phyloP scores from a whole-genome alignment of 2,113 vertebrate genomes.

The Heterotis niloticus region DNA sequence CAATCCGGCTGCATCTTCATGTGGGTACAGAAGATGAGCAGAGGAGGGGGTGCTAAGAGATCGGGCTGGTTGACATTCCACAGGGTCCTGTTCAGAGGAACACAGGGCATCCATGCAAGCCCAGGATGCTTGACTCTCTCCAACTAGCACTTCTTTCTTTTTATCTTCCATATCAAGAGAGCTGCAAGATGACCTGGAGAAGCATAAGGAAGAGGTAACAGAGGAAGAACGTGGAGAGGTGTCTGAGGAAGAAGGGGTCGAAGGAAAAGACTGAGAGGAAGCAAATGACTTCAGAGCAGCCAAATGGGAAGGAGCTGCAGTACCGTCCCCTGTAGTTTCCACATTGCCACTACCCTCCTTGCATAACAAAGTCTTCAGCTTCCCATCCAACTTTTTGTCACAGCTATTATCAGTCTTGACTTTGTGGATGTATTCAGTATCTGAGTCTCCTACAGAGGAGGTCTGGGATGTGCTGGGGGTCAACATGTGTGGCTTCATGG shows the following conservation, averaged over 20 bases:
- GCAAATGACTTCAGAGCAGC: conserved; percentile 60
- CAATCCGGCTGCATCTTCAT: conserved; percentile 39
- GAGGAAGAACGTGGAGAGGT: conserved; percentile 67
- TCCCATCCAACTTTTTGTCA: conserved; percentile 87
- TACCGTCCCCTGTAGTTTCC: conserved; percentile 37
- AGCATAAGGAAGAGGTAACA: conserved; percentile 62
- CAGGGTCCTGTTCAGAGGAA: conserved; percentile 53
- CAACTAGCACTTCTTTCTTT: conserved; percentile 36
- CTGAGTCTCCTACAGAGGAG: conserved; percentile 75
- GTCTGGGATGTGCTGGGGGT: conserved; percentile 67
- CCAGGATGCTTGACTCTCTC: conserved; percentile 4
- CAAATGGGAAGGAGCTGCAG: conserved; percentile 33
- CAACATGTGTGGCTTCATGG: conserved; percentile 60
- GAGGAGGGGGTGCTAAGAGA: conserved; percentile 34
- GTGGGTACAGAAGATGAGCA: conserved; percentile 44
- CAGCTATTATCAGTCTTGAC: conserved; percentile 83
- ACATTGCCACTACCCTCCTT: conserved; percentile 74
- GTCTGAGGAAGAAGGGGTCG: conserved; percentile 63
- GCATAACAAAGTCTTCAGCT: conserved; percentile 82
- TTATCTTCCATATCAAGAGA: conserved; percentile 61
- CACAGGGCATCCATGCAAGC: conserved; percentile 21
- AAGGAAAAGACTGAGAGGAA: conserved; percentile 48
- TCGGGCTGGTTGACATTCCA: conserved; percentile 40
- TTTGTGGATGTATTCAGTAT: conserved; percentile 85
- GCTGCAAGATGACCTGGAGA: conserved; percentile 63